Conservation (phyloP, 2,888 invertebrate genomes). For the Drosophila mayaguana region DNA sequence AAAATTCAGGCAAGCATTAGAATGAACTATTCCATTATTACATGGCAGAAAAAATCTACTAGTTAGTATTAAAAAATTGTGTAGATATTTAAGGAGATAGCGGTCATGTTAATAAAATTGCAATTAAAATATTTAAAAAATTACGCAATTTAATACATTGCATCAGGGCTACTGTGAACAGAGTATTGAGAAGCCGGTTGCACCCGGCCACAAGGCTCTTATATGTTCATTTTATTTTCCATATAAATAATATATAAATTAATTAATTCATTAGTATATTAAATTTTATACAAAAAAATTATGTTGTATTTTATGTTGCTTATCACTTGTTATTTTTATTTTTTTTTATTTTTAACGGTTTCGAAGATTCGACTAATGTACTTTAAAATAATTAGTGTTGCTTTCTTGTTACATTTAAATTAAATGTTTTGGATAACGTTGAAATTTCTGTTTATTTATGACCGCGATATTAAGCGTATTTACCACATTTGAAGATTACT, state of each 20-base stretch:
- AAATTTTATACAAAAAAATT: background rate
- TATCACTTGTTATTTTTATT: slow-evolving; percentile 53
- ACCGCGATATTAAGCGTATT: slow-evolving; percentile 3
- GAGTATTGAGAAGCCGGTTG: background rate
- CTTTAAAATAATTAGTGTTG: slow-evolving; percentile 9
- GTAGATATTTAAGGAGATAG: no score
- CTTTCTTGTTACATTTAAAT: no score
- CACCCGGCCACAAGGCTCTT: slow-evolving; percentile 6
- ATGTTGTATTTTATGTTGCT: slow-evolving; percentile 13
- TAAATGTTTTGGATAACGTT: no score
- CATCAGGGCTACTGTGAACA: background rate
- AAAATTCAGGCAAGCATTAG: background rate
- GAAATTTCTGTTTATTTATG: slow-evolving; percentile 9
- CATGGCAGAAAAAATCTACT: background rate
- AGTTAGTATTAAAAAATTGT: background rate
- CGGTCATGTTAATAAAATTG: background rate
- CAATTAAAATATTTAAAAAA: background rate
- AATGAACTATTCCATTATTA: background rate
- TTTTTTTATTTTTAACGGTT: slow-evolving; percentile 15
- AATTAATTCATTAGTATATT: slow-evolving; percentile 6
- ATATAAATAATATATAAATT: slow-evolving; percentile 12
- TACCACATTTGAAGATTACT: slow-evolving; percentile 30
- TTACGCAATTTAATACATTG: background rate
- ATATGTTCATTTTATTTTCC: slow-evolving; percentile 17
- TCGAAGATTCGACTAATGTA: slow-evolving; percentile 33